Percentiles rank a stretch among this genome's conserved stretches.
Evolutionary conservation across 37 sponge, comb jelly and placozoan genomes (phyloP).

Genomic region (Dysidea cf. avara): DNA sequence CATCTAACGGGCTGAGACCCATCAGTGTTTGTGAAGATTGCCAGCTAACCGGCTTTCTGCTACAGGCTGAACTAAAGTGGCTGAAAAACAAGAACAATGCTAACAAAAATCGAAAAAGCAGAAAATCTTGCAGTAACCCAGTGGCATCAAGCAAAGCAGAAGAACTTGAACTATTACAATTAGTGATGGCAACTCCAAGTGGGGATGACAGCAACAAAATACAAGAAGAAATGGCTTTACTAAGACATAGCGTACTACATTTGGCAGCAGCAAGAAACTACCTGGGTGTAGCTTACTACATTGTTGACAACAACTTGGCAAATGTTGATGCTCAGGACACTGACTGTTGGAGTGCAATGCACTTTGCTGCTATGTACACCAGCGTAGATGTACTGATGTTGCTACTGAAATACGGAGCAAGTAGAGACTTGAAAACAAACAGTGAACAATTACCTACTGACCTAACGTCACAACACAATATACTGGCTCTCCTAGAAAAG

Average conservation of each 20-base stretch:
- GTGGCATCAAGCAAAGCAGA: no score
- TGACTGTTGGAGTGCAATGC: slow-evolving; percentile 60
- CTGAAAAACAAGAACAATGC: slow-evolving; percentile 9
- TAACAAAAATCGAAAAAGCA: no score
- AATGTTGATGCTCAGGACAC: slow-evolving; percentile 34
- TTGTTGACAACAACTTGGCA: slow-evolving; percentile 18
- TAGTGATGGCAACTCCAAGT: no score
- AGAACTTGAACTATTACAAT: no score
- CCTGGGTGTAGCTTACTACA: slow-evolving; percentile 32
- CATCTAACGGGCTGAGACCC: slow-evolving; percentile 59
- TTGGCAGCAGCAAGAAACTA: slow-evolving; percentile 71
- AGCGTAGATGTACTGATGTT: slow-evolving; percentile 43
- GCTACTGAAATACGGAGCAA: slow-evolving; percentile 56
- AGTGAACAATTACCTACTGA: no score
- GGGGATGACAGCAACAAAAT: no score
- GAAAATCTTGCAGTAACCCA: no score
- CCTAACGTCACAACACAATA: no score
- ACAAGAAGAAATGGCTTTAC: no score
- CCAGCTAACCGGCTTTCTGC: slow-evolving; percentile 60
- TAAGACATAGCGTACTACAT: slow-evolving; percentile 59
- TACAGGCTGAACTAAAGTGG: slow-evolving; percentile 45
- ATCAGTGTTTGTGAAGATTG: slow-evolving; percentile 63
- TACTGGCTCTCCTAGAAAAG: no score
- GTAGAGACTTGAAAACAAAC: no score
- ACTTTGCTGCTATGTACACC: slow-evolving; percentile 63